Evolutionary conservation across 2,888 invertebrate genomes (phyloP), one percentile per base, ranked within the genome.

Genomic region (Pseudanteris insignis): DNA sequence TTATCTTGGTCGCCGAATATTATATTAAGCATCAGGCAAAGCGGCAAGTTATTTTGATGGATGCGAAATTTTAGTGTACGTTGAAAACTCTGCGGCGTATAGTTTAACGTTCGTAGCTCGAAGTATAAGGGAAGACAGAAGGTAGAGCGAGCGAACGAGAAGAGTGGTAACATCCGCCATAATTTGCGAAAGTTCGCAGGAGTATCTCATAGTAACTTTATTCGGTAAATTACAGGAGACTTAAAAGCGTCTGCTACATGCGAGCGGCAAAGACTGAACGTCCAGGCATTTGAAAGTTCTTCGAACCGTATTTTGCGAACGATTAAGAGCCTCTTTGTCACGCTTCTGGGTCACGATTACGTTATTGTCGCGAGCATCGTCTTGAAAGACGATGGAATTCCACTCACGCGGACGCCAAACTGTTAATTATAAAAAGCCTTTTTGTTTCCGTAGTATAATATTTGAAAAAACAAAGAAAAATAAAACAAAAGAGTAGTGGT

Each of bases 151-250:
- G 51, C 6, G 41, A 50, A 46, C 41, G 53, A 33, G 41, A 38
- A 57, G 58, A 63, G 51, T 47, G 65, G 59, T 54, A 66, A 63
- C 64, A 57, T 58, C 55, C 51, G 36, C 63, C 59, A 57, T 63
- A 67, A 70, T 53, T 67, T 65, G 64, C 65, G 64, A 55, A 68
- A 70, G 67, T 67, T 68, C 44, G 58, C 53, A 46, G 46, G 64
- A 64, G 64, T 65, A 60, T 59, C 59, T 51, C 65, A 44, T 57
- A 63, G 64, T 67, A 74, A 75, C 70, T 73, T 71, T 68, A 72
- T 71, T 74, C 73, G 63, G 65, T 68, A 71, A 71, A 72, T 73
- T 73, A 74, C 69, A 66, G 55, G 67, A 66, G 70, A 70, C 71
- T 70, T 68, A 67, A 72, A 71, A 70, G 71, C 70, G 67, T 70